phyloP scores from a whole-genome alignment of 37 sponge, comb jelly and placozoan species.

The Trichoplax adhaerens region DNA sequence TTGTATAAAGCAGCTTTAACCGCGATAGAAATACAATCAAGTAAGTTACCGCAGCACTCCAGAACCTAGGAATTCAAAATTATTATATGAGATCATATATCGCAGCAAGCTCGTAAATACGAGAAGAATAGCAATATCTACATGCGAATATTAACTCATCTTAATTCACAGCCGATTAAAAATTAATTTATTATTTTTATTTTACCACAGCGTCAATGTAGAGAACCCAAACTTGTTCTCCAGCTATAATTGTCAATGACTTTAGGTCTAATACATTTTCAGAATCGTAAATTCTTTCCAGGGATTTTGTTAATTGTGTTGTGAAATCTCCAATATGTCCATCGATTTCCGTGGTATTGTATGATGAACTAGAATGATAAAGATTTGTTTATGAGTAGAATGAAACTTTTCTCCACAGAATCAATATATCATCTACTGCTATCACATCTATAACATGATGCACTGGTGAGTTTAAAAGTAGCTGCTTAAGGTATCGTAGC shows the following conservation, averaged over 20 bases:
- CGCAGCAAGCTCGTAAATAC: not conserved
- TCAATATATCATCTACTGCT: not conserved
- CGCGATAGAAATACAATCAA: no score
- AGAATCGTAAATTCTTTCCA: constrained; percentile 27
- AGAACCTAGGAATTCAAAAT: constrained; percentile 24
- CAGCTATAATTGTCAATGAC: constrained; percentile 34
- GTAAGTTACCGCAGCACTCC: constrained; percentile 59
- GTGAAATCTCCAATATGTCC: constrained; percentile 57
- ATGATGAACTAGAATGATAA: constrained; percentile 34
- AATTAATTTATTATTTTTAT: not conserved
- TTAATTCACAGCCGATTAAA: not conserved
- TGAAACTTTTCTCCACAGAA: no score
- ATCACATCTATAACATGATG: not conserved
- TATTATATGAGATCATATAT: constrained; percentile 6
- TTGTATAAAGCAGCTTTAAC: no score
- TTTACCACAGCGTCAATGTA: constrained; percentile 62
- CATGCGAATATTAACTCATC: not conserved
- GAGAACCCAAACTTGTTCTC: constrained; percentile 56
- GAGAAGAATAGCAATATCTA: not conserved
- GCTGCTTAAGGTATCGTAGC: not conserved
- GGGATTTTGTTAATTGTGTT: constrained; percentile 21
- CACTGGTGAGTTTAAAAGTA: constrained; percentile 2
- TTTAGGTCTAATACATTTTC: constrained; percentile 20
- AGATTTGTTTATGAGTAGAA: not conserved
- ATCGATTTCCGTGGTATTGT: constrained; percentile 65